Base-by-base conservation (phyloP, 2,888 invertebrate species). In the Matsumyia berberina region DNA sequence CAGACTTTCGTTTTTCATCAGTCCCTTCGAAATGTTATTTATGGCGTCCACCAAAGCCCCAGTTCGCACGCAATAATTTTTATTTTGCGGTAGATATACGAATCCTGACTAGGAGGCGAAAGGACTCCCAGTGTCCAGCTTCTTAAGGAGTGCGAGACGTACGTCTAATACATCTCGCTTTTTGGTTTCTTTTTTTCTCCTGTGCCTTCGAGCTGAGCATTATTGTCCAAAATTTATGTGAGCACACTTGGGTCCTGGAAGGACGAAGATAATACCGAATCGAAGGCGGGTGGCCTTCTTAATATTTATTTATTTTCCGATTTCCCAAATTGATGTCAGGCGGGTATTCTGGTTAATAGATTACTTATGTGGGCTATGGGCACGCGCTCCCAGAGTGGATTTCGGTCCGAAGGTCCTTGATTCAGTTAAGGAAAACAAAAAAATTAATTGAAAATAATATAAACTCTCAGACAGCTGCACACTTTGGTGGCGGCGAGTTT, bases 261-360 rank as follows among this genome's bases (percentile, higher is more conserved):
- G 72, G 46, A 60, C 44, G 44, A 37, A 72, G 82, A 82, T 82
- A 82, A 78, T 78, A 35, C 46, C 15, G 5, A 31, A 58, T 53
- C 57, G 35, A 19, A 12, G 60, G 67, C 70, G 64, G 57, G 73
- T 74, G 74, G 72, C 49, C 55, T 69, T 17, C 62, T 55, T 79
- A 69, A 79, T 83, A 79, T 83, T 83, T 83, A 83, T 83, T 83
- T 83, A 83, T 83, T 83, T 83, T 83, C 31, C 79, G 83, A 83
- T 83, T 83, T 51, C 44, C 79, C 24, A 79, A 79, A 79, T 79
- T 73, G 83, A 67, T 79, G 79, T 60, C 67, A 73, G 70, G 51
- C 53, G 66, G 78, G 15, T 58, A 60, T 70, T 76, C 44, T 46
- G 37, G 77, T 76, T 76, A 62, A 62, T 62, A 69, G 74, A 80